Evolutionary conservation across 2,888 invertebrate species (phyloP).

Genomic region (Celastrina argiolus): DNA sequence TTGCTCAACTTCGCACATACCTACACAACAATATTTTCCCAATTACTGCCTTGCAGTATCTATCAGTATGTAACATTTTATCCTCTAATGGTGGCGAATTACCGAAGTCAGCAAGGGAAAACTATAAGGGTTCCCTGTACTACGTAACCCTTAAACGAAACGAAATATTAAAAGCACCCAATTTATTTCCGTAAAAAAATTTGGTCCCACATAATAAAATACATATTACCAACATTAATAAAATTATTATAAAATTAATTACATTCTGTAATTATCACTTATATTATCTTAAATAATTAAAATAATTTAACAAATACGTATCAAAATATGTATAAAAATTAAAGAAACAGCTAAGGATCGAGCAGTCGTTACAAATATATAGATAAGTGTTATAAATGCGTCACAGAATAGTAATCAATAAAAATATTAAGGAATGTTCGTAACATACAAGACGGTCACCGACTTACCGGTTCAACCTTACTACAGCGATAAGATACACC

Average conservation of each 20-base stretch:
- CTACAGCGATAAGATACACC: too few relatives aligned
- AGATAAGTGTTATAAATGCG: neutral
- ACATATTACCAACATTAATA: constrained; percentile 20
- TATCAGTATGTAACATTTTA: too few relatives aligned
- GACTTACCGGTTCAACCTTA: too few relatives aligned
- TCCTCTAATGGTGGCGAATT: too few relatives aligned
- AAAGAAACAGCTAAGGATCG: neutral
- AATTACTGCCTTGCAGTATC: too few relatives aligned
- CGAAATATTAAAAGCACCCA: constrained; percentile 27
- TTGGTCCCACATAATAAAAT: constrained; percentile 18
- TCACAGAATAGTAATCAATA: neutral
- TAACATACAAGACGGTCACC: neutral
- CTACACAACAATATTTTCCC: too few relatives aligned
- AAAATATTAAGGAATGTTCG: neutral
- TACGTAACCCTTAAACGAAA: too few relatives aligned
- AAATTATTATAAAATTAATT: constrained; percentile 6
- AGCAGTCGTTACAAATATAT: neutral
- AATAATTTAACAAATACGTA: neutral
- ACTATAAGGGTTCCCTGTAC: too few relatives aligned
- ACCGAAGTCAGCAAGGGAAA: too few relatives aligned
- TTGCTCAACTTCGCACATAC: too few relatives aligned
- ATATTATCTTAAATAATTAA: neutral
- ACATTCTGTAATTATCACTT: neutral
- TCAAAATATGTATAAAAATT: neutral
- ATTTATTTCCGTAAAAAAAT: constrained; percentile 28